Percentiles rank a stretch among this genome's conserved stretches.
Evolutionary conservation across 2,113 vertebrate species (phyloP).

Genomic region (Gallinago jamesoni): DNA sequence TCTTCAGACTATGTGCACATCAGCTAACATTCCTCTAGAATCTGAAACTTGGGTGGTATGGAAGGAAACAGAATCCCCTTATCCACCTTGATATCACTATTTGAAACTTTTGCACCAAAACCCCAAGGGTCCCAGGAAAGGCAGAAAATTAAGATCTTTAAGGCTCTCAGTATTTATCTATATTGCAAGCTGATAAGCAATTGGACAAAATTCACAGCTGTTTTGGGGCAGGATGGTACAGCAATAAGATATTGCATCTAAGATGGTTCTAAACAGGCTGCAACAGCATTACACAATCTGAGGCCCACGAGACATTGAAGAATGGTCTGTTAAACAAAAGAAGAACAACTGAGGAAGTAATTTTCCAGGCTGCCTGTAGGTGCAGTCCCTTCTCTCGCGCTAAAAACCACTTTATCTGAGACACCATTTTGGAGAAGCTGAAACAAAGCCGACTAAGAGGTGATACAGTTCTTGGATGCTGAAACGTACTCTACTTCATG

Average conservation of each 20-base stretch:
- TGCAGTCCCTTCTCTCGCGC: background rate
- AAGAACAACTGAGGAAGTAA: background rate
- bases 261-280: background rate
- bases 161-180: background rate
- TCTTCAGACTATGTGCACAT: accelerated
- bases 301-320: background rate
- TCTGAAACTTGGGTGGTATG: background rate
- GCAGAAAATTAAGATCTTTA: background rate
- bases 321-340: background rate
- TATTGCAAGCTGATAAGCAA: background rate
- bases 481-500: background rate
- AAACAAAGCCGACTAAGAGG: background rate
- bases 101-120: background rate
- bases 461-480: background rate
- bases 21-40: background rate
- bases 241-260: background rate
- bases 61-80: background rate
- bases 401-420: background rate
- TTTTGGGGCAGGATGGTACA: background rate
- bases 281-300: background rate
- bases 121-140: background rate
- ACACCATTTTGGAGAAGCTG: background rate
- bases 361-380: background rate
- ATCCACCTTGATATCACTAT: background rate
- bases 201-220: background rate